A percentile compares a stretch with the other conserved stretches of the same genome.
phyloP scores from a whole-genome alignment of 2,888 invertebrate genomes.

The Lasioglossum pauxillum region DNA sequence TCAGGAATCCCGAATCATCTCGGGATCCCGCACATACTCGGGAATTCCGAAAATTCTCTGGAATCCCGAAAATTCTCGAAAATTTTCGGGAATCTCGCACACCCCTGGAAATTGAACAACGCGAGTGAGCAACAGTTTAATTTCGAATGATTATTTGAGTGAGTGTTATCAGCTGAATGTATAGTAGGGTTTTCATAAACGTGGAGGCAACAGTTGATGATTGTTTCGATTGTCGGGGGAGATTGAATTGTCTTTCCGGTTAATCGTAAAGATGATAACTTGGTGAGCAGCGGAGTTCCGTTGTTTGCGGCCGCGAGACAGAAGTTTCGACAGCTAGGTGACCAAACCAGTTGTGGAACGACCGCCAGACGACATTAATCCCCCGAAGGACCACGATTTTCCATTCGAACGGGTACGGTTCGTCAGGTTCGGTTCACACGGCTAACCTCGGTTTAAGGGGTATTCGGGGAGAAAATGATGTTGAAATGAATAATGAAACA shows the following conservation, averaged over 20 bases:
- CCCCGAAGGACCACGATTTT: constrained; percentile 35
- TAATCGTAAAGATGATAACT: constrained; percentile 5
- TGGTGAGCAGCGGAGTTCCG: not conserved
- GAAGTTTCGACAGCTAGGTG: not conserved
- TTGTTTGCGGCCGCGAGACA: not conserved
- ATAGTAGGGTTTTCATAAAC: not conserved
- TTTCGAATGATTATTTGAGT: too few relatives aligned
- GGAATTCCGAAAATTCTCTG: too few relatives aligned
- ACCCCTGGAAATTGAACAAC: too few relatives aligned
- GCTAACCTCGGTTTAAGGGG: constrained; percentile 7
- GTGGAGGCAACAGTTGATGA: not conserved
- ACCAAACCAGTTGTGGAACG: not conserved
- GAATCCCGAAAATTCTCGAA: too few relatives aligned
- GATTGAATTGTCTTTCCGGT: not conserved
- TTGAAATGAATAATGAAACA: constrained; percentile 47
- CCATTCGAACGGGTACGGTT: constrained; percentile 36
- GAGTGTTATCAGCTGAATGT: not conserved
- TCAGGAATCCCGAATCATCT: too few relatives aligned
- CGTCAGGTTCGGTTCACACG: constrained; percentile 46
- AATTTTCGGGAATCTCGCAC: too few relatives aligned
- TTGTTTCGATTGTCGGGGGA: not conserved
- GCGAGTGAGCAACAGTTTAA: too few relatives aligned
- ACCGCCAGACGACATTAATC: constrained; percentile 35
- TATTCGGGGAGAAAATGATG: constrained; percentile 31
- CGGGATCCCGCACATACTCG: too few relatives aligned